Conservation (phyloP, 2,888 invertebrate genomes). For the Dolichopus griseipennis region DNA sequence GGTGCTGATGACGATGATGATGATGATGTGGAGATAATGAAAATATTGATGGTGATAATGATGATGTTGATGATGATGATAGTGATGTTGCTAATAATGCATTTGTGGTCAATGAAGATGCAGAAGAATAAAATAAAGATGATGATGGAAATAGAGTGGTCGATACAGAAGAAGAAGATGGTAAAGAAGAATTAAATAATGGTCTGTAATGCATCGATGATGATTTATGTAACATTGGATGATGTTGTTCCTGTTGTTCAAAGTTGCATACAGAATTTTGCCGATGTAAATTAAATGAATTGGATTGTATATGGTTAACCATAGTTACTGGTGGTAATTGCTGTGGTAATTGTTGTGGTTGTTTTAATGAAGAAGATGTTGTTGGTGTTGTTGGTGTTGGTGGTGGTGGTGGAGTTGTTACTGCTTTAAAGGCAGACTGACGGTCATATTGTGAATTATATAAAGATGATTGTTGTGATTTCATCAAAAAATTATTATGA, state of each 20-base stretch:
- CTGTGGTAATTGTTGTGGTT: background rate
- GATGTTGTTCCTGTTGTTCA: constrained; percentile 8
- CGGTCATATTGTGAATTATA: constrained; percentile 8
- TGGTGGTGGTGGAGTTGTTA: constrained; percentile 10
- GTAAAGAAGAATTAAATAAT: constrained; percentile 16
- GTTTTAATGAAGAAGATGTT: constrained; percentile 15
- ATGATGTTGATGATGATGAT: constrained; percentile 17
- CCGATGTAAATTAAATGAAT: background rate
- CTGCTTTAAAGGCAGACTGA: constrained; percentile 20
- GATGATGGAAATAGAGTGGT: constrained; percentile 28
- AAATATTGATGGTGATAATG: constrained; percentile 18
- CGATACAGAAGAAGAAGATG: constrained; percentile 24
- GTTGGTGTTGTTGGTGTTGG: constrained; percentile 15
- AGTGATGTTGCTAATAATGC: constrained; percentile 18
- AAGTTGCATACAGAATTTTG: constrained; percentile 17
- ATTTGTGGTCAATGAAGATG: constrained; percentile 17
- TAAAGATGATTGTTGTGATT: constrained; percentile 12
- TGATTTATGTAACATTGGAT: background rate
- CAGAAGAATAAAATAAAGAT: constrained; percentile 26
- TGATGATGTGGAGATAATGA: constrained; percentile 13
- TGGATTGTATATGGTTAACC: background rate
- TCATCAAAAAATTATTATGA: background rate
- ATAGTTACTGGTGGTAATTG: background rate
- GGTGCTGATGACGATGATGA: constrained; percentile 16
- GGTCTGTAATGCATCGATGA: background rate